Base-by-base conservation (phyloP, 2,797 vertebrate species). In the Spea hammondii region DNA sequence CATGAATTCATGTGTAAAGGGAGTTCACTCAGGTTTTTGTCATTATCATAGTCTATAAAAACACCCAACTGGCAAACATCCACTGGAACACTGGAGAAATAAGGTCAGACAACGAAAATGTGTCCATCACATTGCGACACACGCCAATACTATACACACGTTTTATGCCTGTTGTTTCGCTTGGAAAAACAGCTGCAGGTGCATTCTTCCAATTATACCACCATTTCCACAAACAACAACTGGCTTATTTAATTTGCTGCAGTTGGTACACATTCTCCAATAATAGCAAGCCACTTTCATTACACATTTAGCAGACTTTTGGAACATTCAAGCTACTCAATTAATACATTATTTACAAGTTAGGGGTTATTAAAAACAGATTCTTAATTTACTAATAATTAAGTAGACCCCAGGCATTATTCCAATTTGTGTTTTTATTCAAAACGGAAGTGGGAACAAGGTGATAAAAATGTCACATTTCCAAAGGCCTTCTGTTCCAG, bases 321-420 rank as follows among this genome's bases (percentile, higher is more conserved):
- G 32, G 80, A 91, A 91, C 93, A 88, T 92, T 92, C 91, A 90
- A 91, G 88, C 92, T 92, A 94, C 92, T 91, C 94, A 94, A 94
- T 94, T 93, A 95, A 96, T 96, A 93, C 92, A 96, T 96, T 97
- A 97, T 96, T 97, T 95, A 98, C 94, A 95, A 95, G 95, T 93
- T 91, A 89, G 93, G 95, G 94, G 92, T 94, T 97, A 95, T 97
- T 97, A 95, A 96, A 97, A 97, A 91, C 93, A 95, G 92, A 94
- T 95, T 95, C 93, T 95, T 97, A 94, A 95, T 98, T 97, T 95
- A 91, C 94, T 96, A 97, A 97, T 96, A 95, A 96, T 95, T 96
- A 94, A 95, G 90, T 89, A 93, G 90, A 94, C 93, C 90, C 88
- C 90, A 93, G 95, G 95, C 94, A 92, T 92, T 93, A 90, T 93